Evolutionary conservation across 2,888 invertebrate species (phyloP).

Genomic region (Oscheius myriophilus): DNA sequence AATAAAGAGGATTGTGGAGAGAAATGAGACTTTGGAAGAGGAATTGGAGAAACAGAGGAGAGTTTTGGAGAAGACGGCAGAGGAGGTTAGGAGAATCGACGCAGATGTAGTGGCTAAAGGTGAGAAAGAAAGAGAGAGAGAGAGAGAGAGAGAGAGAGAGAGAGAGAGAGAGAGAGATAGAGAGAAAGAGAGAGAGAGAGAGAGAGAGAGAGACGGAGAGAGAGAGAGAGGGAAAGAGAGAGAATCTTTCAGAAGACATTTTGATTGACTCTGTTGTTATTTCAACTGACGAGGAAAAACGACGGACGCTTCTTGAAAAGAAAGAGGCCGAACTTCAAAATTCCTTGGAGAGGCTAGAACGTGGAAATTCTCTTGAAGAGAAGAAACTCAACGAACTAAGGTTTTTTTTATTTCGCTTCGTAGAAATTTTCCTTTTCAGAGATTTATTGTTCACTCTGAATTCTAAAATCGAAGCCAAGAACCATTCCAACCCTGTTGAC

Average conservation of each 20-base stretch:
- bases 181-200: slow-evolving; percentile 10
- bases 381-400: slow-evolving; percentile 3
- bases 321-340: slow-evolving; percentile 22
- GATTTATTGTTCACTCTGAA: slow-evolving; percentile 10
- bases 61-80: slow-evolving; percentile 11
- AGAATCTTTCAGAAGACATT: slow-evolving; percentile 6
- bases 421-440: not conserved
- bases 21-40: slow-evolving; percentile 24
- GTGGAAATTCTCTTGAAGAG: slow-evolving; percentile 24
- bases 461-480: not conserved
- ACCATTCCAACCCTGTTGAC: not conserved
- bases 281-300: slow-evolving; percentile 9
- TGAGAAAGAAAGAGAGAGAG: not conserved
- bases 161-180: slow-evolving; percentile 7
- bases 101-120: slow-evolving; percentile 21
- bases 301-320: slow-evolving; percentile 3
- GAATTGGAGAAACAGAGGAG: slow-evolving; percentile 21
- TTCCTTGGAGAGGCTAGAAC: slow-evolving; percentile 11
- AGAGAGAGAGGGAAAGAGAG: slow-evolving; percentile 10
- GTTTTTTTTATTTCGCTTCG: not conserved
- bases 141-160: slow-evolving; percentile 6
- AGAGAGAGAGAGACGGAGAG: slow-evolving; percentile 9
- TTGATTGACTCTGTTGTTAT: slow-evolving; percentile 7
- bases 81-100: slow-evolving; percentile 18
- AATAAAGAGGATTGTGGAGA: slow-evolving; percentile 8